Evolutionary conservation across 1,140 invertebrate genomes (phyloP).

Genomic region (Thrips palmi): DNA sequence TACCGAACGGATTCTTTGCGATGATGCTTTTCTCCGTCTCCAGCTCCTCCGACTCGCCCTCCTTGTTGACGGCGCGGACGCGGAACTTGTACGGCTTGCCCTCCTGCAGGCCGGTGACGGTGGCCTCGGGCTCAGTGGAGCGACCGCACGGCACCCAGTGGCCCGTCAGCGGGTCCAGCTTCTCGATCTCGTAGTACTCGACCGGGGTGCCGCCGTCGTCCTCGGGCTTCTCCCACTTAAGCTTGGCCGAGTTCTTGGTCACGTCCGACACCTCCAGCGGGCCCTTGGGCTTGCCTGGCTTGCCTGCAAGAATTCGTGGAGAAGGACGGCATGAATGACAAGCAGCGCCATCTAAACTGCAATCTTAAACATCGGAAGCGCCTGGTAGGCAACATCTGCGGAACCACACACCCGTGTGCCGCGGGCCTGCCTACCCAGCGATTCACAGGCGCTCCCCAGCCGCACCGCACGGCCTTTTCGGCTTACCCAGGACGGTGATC

Average conservation of each 20-base stretch:
- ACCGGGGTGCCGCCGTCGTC: slow-evolving; percentile 83
- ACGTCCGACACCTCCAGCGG: slow-evolving; percentile 78
- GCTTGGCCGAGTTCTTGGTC: slow-evolving; percentile 82
- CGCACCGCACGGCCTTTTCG: too few relatives aligned
- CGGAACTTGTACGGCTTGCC: slow-evolving; percentile 98
- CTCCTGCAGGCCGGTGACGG: slow-evolving; percentile 70
- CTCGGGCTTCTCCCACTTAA: slow-evolving; percentile 85
- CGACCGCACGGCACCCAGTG: slow-evolving; percentile 81
- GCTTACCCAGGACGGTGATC: slow-evolving; percentile 59
- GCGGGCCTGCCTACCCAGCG: too few relatives aligned
- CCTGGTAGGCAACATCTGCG: too few relatives aligned
- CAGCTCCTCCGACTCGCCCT: slow-evolving; percentile 90
- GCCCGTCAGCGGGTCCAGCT: slow-evolving; percentile 80
- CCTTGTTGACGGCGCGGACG: slow-evolving; percentile 95
- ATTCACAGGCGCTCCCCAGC: too few relatives aligned
- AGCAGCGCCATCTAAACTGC: neutral
- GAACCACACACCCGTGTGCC: neutral
- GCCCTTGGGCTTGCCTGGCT: slow-evolving; percentile 65
- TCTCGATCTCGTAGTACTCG: slow-evolving; percentile 95
- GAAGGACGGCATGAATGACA: neutral
- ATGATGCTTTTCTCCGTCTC: slow-evolving; percentile 86
- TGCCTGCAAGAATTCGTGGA: slow-evolving; percentile 20
- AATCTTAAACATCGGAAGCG: too few relatives aligned
- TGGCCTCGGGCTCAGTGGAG: slow-evolving; percentile 58
- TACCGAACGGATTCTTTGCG: slow-evolving; percentile 96